Percentiles rank a stretch among this genome's conserved stretches.
phyloP scores from a whole-genome alignment of 2,888 invertebrate species.

The Aethes cnicana region DNA sequence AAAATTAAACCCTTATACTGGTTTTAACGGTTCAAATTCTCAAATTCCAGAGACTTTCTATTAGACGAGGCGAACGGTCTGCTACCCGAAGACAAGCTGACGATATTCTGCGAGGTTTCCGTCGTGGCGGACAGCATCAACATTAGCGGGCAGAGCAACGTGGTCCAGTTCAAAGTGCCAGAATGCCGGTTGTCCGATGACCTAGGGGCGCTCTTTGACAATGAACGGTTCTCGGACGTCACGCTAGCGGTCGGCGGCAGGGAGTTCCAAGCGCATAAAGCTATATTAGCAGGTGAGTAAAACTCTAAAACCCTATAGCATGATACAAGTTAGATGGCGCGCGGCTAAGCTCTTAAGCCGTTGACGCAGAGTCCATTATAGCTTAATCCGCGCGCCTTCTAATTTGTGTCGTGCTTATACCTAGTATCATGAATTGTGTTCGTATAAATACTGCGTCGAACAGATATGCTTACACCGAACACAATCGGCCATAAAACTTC shows the following conservation, averaged over 20 bases:
- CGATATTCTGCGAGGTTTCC: constrained; percentile 98
- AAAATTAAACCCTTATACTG: no score
- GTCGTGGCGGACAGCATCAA: constrained; percentile 99
- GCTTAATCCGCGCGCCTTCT: no score
- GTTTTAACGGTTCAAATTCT: background rate
- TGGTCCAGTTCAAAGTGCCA: constrained; percentile 98
- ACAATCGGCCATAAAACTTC: no score
- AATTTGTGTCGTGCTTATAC: no score
- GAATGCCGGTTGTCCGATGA: constrained; percentile 97
- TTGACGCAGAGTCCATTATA: no score
- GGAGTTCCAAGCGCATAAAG: constrained; percentile 98
- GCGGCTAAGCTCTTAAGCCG: no score
- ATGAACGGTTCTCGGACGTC: constrained; percentile 98
- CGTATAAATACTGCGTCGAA: no score
- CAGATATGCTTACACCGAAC: no score
- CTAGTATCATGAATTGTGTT: no score
- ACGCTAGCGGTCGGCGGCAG: constrained; percentile 95
- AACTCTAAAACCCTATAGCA: no score
- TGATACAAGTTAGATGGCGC: no score
- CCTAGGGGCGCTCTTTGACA: constrained; percentile 96
- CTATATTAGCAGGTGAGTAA: constrained; percentile 94
- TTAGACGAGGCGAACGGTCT: constrained; percentile 99
- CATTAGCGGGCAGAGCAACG: constrained; percentile 99
- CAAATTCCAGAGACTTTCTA: constrained; percentile 93
- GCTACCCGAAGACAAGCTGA: constrained; percentile 98